Evolutionary conservation across 1,140 invertebrate genomes (phyloP), one percentile per base, ranked within the genome.

Genomic region (Diabrotica virgifera): DNA sequence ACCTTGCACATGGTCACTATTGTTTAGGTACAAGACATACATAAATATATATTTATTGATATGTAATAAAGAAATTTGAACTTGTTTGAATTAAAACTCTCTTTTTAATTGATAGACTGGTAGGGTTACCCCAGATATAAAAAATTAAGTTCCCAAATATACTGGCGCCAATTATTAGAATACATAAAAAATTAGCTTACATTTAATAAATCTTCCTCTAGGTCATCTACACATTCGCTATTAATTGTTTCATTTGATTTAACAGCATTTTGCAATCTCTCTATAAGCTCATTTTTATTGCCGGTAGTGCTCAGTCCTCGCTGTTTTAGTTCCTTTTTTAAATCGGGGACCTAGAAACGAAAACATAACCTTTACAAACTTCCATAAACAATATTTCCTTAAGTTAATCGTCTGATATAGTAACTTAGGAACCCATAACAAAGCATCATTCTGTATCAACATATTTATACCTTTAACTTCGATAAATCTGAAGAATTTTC

Each of bases 251-350:
- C 68, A 74, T 62, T 64, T 70, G 82, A 81, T 68, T 86, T 82
- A 68, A 90, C 77, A 5, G 87, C 86, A 52, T 85, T 78, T 74
- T 90, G 87, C 54, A 94, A 82, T 69, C 92, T 84, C 64, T 90
- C 87, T 24, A 90, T 79, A 50, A 95, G 80, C 72, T 94, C 91
- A 38, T 83, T 89, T 84, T 94, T 94, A 75, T 92, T 92, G 9
- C 92, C 92, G 52, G 85, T 80, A 11, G 86, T 85, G 12, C 87
- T 80, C 11, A 94, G 79, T 52, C 90, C 91, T 74, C 90, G 85
- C 66, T 86, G 80, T 79, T 93, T 93, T 36, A 94, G 79, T 79
- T 92, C 90, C 71, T 87, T 85, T 70, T 90, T 91, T 66, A 95
- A 81, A 76, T 94, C 92, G 7, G 88, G 85, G 37, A 92, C 90